phyloP scores from a whole-genome alignment of 2,888 invertebrate species.

The Chydorus sphaericus region DNA sequence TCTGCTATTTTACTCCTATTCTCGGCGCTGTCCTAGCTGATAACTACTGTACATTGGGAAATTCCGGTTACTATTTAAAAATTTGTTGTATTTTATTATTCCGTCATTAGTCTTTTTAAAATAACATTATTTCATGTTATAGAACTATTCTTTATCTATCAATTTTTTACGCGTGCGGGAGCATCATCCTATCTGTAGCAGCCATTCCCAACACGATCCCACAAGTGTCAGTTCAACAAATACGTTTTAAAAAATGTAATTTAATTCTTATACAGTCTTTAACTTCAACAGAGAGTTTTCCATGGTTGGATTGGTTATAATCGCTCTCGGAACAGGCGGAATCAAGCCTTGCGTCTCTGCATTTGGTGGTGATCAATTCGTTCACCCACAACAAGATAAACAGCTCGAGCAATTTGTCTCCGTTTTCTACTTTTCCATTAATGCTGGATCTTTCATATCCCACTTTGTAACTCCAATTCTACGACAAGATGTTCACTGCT shows the following conservation, averaged over 20 bases:
- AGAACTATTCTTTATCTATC: slow-evolving; percentile 41
- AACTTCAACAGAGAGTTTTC: slow-evolving; percentile 27
- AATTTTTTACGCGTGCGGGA: slow-evolving; percentile 36
- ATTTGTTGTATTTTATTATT: too few relatives aligned
- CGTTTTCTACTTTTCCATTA: slow-evolving; percentile 86
- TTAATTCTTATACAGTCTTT: slow-evolving; percentile 23
- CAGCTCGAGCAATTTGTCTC: slow-evolving; percentile 79
- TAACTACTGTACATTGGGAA: slow-evolving; percentile 76
- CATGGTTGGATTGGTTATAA: slow-evolving; percentile 37
- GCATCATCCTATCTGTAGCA: slow-evolving; percentile 33
- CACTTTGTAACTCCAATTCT: slow-evolving; percentile 76
- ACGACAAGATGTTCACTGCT: slow-evolving; percentile 61
- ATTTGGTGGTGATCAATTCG: slow-evolving; percentile 90
- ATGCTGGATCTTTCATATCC: slow-evolving; percentile 75
- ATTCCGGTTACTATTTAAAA: slow-evolving; percentile 49
- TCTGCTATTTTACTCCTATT: slow-evolving; percentile 77
- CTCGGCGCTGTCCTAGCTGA: slow-evolving; percentile 89
- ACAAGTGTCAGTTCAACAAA: slow-evolving; percentile 18
- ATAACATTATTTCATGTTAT: slow-evolving; percentile 11
- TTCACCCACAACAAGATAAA: slow-evolving; percentile 57
- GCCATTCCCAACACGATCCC: slow-evolving; percentile 22
- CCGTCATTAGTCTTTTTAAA: slow-evolving; percentile 1
- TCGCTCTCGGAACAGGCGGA: slow-evolving; percentile 83
- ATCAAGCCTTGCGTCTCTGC: slow-evolving; percentile 93
- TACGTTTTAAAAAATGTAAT: background rate